Evolutionary conservation across 1,140 invertebrate species (phyloP).

Genomic region (Homalodisca vitripennis): DNA sequence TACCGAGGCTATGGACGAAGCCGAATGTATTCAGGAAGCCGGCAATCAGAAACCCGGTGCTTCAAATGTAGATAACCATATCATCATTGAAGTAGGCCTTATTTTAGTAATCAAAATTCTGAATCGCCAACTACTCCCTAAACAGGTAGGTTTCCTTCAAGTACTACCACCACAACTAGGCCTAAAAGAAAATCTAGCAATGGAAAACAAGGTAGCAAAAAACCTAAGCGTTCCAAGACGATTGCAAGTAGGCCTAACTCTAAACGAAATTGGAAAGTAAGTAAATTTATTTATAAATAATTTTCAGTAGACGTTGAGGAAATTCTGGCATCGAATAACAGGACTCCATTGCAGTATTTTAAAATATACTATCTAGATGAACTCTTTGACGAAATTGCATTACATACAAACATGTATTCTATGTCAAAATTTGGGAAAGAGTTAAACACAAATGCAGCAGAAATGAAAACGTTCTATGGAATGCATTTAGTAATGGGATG

Average conservation of each 20-base stretch:
- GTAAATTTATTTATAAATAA: background rate
- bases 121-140: background rate
- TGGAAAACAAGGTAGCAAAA: background rate
- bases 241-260: background rate
- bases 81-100: background rate
- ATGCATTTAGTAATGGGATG: conserved; percentile 34
- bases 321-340: background rate
- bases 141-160: background rate
- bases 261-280: background rate
- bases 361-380: conserved; percentile 23
- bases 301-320: background rate
- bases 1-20: too few relatives aligned
- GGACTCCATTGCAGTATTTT: conserved; percentile 8
- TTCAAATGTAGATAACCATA: background rate
- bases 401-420: conserved; percentile 26
- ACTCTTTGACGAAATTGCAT: background rate
- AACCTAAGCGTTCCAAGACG: background rate
- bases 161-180: background rate
- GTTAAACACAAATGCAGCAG: conserved; percentile 25
- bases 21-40: too few relatives aligned
- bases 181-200: background rate
- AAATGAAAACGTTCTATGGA: conserved; percentile 36
- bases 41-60: background rate
- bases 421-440: conserved; percentile 17
- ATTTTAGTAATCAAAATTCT: too few relatives aligned